Evolutionary conservation across 2,113 vertebrate species (phyloP).

Genomic region (Capreolus pygargus): DNA sequence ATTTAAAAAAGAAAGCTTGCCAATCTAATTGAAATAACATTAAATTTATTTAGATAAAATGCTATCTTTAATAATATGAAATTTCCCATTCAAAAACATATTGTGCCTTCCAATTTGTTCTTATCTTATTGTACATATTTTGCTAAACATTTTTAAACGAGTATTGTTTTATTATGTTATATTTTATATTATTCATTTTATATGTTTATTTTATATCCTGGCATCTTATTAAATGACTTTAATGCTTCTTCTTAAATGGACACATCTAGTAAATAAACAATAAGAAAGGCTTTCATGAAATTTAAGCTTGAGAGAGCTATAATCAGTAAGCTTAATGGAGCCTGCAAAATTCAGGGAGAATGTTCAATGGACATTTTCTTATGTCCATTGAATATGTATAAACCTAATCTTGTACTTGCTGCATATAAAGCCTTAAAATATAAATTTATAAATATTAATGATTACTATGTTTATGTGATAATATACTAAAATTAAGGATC

Average conservation of each 20-base stretch:
- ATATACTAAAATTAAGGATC: not conserved
- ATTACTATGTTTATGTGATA: not conserved
- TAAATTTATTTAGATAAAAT: constrained; percentile 2
- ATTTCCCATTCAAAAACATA: not conserved
- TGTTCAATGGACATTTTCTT: not conserved
- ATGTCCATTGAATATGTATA: not conserved
- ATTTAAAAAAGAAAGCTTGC: not conserved
- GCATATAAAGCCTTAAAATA: not conserved
- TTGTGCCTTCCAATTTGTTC: not conserved
- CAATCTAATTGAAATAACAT: not conserved
- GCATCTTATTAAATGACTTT: not conserved
- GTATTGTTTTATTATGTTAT: not conserved
- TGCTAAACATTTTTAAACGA: not conserved
- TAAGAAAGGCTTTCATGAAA: not conserved
- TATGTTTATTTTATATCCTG: not conserved
- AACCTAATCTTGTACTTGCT: not conserved
- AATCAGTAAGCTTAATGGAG: not conserved
- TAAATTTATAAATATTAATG: not conserved
- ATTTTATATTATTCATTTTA: not conserved
- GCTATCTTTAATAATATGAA: not conserved
- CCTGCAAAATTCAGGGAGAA: not conserved
- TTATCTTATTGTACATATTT: not conserved
- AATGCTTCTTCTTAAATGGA: not conserved
- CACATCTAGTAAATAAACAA: not conserved
- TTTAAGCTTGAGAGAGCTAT: not conserved